Evolutionary conservation across 2,888 invertebrate genomes (phyloP), one percentile per base, ranked within the genome.

Genomic region (Dicyrtoma fusca): DNA sequence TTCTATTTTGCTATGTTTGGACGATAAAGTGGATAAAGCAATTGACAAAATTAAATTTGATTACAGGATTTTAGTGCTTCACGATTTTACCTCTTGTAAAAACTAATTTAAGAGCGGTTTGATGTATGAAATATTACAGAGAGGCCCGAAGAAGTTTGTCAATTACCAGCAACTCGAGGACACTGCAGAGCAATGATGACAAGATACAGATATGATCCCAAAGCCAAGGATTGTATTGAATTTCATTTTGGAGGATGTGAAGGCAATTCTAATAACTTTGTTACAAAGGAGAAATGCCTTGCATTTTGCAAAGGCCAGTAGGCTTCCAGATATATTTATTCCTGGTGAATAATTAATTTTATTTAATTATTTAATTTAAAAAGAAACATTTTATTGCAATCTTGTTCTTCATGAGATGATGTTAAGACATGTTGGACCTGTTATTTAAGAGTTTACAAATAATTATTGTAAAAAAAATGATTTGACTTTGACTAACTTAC

Each of bases 171-270:
- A 53, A 75, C 75, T 1, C 73, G 81, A 44, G 81, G 81, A 42
- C 69, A 78, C 64, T 81, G 81, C 59, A 69, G 81, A 63, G 81
- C 80, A 13, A 80, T 83, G 73, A 77, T 84, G 34, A 82, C 82
- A 11, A 81, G 84, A 65, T 84, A 83, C 83, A 80, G 85, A 70
- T 87, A 87, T 81, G 85, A 87, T 81, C 83, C 85, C 1, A 81
- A 81, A 63, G 82, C 82, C 51, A 84, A 84, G 73, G 83, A 84
- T 69, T 87, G 87, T 73, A 80, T 83, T 6, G 84, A 86, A 77
- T 87, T 87, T 81, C 85, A 85, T 76, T 87, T 86, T 75, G 87
- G 87, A 3, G 87, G 87, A 69, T 87, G 87, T 78, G 86, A 85
- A 80, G 87, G 87, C 74, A 87, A 87, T 77, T 84, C 84, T 72